A percentile compares a stretch with the other conserved stretches of the same genome.
phyloP scores from a whole-genome alignment of 1,140 invertebrate species.

The Hermetia illucens region DNA sequence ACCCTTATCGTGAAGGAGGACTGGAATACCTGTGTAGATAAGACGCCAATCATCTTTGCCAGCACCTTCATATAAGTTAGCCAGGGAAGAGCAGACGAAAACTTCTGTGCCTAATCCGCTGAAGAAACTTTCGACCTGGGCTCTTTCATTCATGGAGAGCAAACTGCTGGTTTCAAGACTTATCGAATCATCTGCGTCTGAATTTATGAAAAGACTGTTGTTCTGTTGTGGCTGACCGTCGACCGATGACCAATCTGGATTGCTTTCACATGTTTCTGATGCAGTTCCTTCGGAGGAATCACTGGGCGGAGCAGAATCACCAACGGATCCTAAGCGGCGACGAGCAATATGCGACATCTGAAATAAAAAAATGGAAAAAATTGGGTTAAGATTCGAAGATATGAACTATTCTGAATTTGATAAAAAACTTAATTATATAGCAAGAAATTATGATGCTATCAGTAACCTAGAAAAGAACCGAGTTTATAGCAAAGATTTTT shows the following conservation, averaged over 20 bases:
- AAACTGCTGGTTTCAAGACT: conserved; percentile 28
- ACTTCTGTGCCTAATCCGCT: conserved; percentile 64
- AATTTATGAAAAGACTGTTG: conserved; percentile 22
- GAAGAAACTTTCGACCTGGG: conserved; percentile 67
- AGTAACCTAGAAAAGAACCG: too few relatives aligned
- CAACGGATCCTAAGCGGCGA: conserved; percentile 25
- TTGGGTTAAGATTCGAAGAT: too few relatives aligned
- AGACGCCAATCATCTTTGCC: conserved; percentile 54
- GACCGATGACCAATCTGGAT: conserved; percentile 19
- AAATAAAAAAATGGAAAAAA: conserved; percentile 7
- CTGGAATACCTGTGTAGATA: conserved; percentile 64
- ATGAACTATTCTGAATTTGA: too few relatives aligned
- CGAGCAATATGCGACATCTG: conserved; percentile 27
- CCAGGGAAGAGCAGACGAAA: conserved; percentile 62
- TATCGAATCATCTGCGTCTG: conserved; percentile 25
- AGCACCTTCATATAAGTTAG: conserved; percentile 59
- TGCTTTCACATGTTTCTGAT: conserved; percentile 22
- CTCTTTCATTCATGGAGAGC: conserved; percentile 52
- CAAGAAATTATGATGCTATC: too few relatives aligned
- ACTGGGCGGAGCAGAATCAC: conserved; percentile 26
- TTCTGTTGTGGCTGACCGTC: conserved; percentile 10
- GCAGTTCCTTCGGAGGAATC: conserved; percentile 28
- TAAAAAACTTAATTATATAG: too few relatives aligned
- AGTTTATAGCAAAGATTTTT: too few relatives aligned
- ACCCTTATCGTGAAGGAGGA: conserved; percentile 63